Conservation (phyloP, 1,140 invertebrate genomes). For the Campoletis sonorensis region DNA sequence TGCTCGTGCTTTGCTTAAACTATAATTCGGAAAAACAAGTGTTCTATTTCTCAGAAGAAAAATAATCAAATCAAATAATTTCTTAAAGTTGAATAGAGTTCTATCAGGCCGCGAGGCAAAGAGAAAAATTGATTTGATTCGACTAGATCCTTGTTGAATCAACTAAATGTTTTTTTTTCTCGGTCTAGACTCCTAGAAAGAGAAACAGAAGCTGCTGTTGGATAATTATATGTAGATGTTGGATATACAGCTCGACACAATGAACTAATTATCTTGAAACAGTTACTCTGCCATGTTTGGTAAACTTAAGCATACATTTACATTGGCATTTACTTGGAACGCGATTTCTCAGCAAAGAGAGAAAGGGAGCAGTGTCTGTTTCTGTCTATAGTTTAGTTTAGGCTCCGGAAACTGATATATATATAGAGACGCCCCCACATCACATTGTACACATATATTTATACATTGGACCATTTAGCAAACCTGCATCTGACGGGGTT, state of each 20-base stretch:
- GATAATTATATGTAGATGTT: background rate
- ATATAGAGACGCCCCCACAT: background rate
- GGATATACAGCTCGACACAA: conserved; percentile 1
- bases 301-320: conserved; percentile 35
- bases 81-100: no score
- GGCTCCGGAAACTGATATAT: background rate
- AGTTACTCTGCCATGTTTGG: conserved; percentile 35
- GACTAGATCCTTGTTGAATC: no score
- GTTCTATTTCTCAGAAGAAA: no score
- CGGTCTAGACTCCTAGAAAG: no score
- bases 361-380: background rate
- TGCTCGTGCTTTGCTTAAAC: no score
- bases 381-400: background rate
- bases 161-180: no score
- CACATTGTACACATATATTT: background rate
- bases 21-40: no score
- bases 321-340: background rate
- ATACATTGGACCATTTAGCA: no score
- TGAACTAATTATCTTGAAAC: conserved; percentile 43
- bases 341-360: background rate
- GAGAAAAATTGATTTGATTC: no score
- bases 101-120: no score
- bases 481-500: no score
- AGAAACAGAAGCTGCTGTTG: background rate
- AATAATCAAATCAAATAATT: no score